Percentiles rank a stretch among this genome's conserved stretches.
phyloP scores from a whole-genome alignment of 1,140 invertebrate species.

The Brachionus manjavacas region DNA sequence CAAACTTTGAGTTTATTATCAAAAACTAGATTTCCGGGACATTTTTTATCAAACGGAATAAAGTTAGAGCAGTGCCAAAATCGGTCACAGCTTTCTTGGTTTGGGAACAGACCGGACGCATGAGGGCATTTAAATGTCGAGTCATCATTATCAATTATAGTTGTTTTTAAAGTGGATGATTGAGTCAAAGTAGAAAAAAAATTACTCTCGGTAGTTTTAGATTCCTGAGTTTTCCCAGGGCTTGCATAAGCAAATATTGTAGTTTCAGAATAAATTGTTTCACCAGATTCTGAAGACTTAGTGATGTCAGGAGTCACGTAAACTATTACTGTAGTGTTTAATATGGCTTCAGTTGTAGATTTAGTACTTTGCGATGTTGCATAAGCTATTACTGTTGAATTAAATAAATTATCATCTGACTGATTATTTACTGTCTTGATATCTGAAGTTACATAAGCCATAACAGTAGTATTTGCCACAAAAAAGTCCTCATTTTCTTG shows the following conservation, averaged over 20 bases:
- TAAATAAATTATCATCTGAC: neutral
- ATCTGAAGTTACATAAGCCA: neutral
- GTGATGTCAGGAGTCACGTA: neutral
- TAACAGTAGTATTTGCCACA: neutral
- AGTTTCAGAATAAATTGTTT: neutral
- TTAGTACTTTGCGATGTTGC: neutral
- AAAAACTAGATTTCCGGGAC: constrained; percentile 11
- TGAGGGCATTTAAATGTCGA: neutral
- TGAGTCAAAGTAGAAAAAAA: neutral
- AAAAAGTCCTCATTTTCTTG: neutral
- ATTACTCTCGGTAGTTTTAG: neutral
- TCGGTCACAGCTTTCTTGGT: neutral
- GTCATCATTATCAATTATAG: neutral
- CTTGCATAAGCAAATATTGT: neutral
- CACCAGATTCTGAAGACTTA: neutral
- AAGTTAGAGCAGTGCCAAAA: constrained; percentile 27
- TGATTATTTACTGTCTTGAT: neutral
- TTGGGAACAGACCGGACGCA: neutral
- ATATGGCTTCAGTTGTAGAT: neutral
- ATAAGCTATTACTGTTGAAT: neutral
- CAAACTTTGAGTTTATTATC: neutral
- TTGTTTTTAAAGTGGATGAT: neutral
- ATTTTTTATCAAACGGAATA: neutral
- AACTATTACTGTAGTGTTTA: neutral
- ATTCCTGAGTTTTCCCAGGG: neutral